A percentile compares a stretch with the other conserved stretches of the same genome.
Conservation (phyloP, 2,797 vertebrate genomes). For the Malacoraja senta region DNA sequence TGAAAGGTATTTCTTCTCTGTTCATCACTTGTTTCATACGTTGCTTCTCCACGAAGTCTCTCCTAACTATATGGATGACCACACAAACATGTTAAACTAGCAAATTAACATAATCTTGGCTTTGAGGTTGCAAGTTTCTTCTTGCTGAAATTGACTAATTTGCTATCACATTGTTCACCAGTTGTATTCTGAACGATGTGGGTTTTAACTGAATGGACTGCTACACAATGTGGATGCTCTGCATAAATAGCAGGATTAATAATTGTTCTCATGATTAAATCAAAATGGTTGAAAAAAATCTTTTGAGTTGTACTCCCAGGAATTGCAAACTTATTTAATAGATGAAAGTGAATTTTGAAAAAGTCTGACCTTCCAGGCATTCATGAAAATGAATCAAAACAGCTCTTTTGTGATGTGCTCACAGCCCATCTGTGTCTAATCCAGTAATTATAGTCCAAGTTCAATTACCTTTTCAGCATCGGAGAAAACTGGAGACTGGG, state of each 20-base stretch:
- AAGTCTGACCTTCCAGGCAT: constrained; percentile 77
- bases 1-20: neutral
- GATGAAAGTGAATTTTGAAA: constrained; percentile 77
- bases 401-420: constrained; percentile 65
- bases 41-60: neutral
- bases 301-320: constrained; percentile 67
- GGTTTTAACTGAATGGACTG: constrained; percentile 65
- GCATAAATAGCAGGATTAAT: neutral
- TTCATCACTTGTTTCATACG: neutral
- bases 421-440: constrained; percentile 79
- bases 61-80: too few relatives aligned
- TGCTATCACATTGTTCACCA: neutral
- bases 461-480: constrained; percentile 79
- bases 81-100: neutral
- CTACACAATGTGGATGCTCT: neutral
- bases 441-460: constrained; percentile 75
- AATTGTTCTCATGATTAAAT: constrained; percentile 62
- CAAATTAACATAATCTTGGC: neutral
- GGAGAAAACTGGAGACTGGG: constrained; percentile 72
- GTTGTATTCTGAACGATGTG: constrained; percentile 53
- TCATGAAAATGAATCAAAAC: constrained; percentile 76
- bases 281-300: constrained; percentile 74
- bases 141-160: constrained; percentile 3
- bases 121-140: neutral
- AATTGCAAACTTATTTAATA: constrained; percentile 73